These are phyloP conservation scores for Phenganax stokvisi DNA, from an alignment of 92 coral and sea anemone genomes.

Conservation along the genomic window DNA sequence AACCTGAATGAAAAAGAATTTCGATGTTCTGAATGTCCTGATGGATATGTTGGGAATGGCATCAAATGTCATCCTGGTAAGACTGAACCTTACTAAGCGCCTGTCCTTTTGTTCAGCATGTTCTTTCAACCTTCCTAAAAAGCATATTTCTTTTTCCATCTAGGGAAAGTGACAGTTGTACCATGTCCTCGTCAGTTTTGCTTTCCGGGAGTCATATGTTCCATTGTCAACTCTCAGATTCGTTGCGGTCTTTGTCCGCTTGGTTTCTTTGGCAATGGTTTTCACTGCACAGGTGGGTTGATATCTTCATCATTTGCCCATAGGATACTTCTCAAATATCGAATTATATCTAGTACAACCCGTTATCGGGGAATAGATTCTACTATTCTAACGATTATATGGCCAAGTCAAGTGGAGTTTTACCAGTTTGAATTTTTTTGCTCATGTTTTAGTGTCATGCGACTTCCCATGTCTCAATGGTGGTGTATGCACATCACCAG, in stretches of 20 bases:
- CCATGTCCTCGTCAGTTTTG: constrained; percentile 55
- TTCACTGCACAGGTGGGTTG: constrained; percentile 58
- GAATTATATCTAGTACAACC: not conserved
- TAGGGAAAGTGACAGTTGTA: not conserved
- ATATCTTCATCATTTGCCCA: not conserved
- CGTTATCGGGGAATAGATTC: not conserved
- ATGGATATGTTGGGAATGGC: constrained; percentile 69
- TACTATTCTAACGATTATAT: too few species aligned
- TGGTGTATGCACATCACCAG: constrained; percentile 66
- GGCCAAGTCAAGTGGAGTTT: not conserved
- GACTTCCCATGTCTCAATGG: constrained; percentile 62
- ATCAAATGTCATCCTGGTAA: constrained; percentile 46
- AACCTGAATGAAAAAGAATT: constrained; percentile 47
- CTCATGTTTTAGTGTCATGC: constrained; percentile 27
- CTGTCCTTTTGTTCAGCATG: not conserved
- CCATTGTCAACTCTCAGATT: constrained; percentile 42
- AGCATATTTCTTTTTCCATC: not conserved
- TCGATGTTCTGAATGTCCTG: constrained; percentile 70
- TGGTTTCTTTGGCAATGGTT: constrained; percentile 75
- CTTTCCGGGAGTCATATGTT: constrained; percentile 59
- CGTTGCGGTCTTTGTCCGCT: constrained; percentile 71
- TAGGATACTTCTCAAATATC: too few species aligned
- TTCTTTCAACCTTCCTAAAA: not conserved
- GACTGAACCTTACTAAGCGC: not conserved
- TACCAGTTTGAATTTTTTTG: constrained; percentile 10